phyloP scores from a whole-genome alignment of 2,888 invertebrate genomes.

The Pristionchus mayeri region DNA sequence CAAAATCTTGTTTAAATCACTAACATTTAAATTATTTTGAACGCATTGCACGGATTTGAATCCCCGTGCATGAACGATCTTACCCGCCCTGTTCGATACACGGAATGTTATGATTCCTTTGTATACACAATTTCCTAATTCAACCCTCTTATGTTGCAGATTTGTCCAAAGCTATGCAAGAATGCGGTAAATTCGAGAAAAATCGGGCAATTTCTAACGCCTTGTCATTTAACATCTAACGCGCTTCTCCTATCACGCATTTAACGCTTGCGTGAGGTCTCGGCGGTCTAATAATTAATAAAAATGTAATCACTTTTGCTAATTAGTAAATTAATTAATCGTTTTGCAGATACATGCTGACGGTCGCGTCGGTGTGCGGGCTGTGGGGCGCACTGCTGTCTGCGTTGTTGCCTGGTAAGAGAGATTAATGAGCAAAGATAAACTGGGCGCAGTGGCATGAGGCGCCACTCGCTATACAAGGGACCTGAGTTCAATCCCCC shows the following conservation, averaged over 20 bases:
- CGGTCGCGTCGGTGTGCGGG: conserved; percentile 47
- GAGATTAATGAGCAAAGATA: background rate
- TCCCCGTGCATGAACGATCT: too few relatives aligned
- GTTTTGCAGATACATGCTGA: conserved; percentile 50
- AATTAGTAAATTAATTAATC: too few relatives aligned
- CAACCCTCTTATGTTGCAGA: background rate
- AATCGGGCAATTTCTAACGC: background rate
- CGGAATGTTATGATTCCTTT: too few relatives aligned
- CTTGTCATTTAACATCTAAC: background rate
- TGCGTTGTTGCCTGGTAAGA: conserved; percentile 8
- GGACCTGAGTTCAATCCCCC: too few relatives aligned
- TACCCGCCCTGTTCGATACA: too few relatives aligned
- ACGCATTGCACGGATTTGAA: background rate
- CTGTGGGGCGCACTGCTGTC: conserved; percentile 44
- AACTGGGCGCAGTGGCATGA: background rate
- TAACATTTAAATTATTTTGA: too few relatives aligned
- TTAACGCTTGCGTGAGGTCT: conserved; percentile 41
- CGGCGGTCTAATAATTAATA: too few relatives aligned
- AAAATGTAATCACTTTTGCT: background rate
- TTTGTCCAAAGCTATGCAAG: conserved; percentile 45
- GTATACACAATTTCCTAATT: too few relatives aligned
- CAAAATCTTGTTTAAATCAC: too few relatives aligned
- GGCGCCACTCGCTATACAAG: too few relatives aligned
- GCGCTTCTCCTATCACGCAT: background rate
- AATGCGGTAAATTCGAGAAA: conserved; percentile 46